Evolutionary conservation across 2,113 vertebrate genomes (phyloP), one percentile per base, ranked within the genome.

Genomic region (Acinonyx jubatus): DNA sequence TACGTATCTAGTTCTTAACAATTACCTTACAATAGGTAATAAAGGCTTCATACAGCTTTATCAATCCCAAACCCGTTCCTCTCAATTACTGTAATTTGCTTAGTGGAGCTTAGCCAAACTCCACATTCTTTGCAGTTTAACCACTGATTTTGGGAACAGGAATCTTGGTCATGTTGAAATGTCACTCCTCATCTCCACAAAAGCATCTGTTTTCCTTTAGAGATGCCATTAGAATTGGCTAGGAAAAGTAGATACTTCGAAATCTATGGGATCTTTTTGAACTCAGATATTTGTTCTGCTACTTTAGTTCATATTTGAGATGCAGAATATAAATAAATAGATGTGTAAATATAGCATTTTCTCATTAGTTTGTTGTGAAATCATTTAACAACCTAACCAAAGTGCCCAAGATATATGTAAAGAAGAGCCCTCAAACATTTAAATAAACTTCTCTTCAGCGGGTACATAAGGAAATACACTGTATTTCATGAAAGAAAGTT

Each of bases 181-280:
- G 61, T 11, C 14, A 0, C 4, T 19, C 3, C 7, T 4, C 27
- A 36, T 7, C 48, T 15, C 2, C 18, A 18, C 10, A 69, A 68
- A 73, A 69, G 4, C 25, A 38, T 48, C 65, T 4, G 16, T 23
- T 80, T 88, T 12, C 5, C 76, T 27, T 45, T 8, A 29, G 2
- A 52, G 6, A 55, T 69, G 55, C 57, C 65, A 36, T 69, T 79
- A 29, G 4, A 65, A 31, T 23, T 21, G 3, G 3, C 29, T 65
- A 25, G 18, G 27, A 65, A 45, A 57, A 66, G 61, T 1, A 41
- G 2, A 45, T 36, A 36, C 27, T 57, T 65, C 48, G 2, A 50
- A 68, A 33, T 80, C 31, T 61, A 15, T 57, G 21, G 21, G 29
- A 29, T 84, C 3, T 31, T 91, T 16, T 18, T 41, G 16, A 61